Evolutionary conservation across 2,797 vertebrate genomes (phyloP), one percentile per base, ranked within the genome.

Genomic region (Characodon lateralis): DNA sequence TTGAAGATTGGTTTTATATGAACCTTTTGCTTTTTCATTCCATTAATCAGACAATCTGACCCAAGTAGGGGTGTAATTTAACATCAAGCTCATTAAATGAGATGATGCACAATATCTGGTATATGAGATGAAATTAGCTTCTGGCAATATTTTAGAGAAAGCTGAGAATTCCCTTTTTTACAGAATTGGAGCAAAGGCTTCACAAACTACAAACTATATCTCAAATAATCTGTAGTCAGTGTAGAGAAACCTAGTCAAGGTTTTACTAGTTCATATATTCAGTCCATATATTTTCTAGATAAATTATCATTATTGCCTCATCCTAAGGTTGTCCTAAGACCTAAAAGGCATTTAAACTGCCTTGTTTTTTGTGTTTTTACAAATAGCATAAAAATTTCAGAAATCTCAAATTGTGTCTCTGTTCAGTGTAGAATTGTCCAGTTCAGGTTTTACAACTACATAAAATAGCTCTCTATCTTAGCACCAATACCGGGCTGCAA

Each of bases 11-110:
- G 0, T 22, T 22, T 14, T 63, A 65, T 41, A 7, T 68, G 24
- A 68, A 46, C 41, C 41, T 13, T 68, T 68, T 68, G 39, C 35
- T 43, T 68, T 68, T 68, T 12, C 66, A 68, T 41, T 68, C 22
- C 10, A 68, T n/a, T 22, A 66, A 41, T 12, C 65, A 41, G 10
- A 43, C 24, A 43, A 20, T 24, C 4, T 68, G 22, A 12, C 46
- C 46, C 9, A 14, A 48, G 9, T 18, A 51, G 16, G 50, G 13
- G 2, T 16, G 50, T 51, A 51, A 18, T 18, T 51, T 51, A 51
- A 53, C 41, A n/a, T 66, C 35, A 16, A 66, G 63, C 8, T 41
- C 35, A 66, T 41, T 41, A 41, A 18, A 53, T 7, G 3, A n/a
- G 10, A 26, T 2, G 9, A 58, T 58, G 8, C 56, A 58, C 24